These are phyloP conservation scores for Phalloptychus januarius DNA, from an alignment of 2,797 vertebrate genomes.

Conservation along the genomic window DNA sequence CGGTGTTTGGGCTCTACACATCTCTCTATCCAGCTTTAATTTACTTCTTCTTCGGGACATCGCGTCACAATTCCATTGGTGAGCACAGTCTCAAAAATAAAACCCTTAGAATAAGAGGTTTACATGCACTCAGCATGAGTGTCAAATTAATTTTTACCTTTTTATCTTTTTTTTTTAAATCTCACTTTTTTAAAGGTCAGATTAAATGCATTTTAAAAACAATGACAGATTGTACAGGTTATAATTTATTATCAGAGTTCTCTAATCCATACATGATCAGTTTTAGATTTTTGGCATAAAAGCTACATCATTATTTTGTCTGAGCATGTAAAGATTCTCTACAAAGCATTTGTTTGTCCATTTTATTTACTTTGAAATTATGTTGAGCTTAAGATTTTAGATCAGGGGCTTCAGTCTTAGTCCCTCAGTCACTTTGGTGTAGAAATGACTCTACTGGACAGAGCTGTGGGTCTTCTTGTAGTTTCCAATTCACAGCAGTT, in stretches of 20 bases:
- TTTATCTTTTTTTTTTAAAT: not conserved
- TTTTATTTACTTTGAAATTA: not conserved
- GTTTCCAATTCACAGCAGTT: not conserved
- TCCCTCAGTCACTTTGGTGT: not conserved
- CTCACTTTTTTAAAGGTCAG: not conserved
- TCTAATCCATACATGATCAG: not conserved
- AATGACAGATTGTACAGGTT: not conserved
- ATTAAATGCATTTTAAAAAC: not conserved
- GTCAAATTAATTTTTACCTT: not conserved
- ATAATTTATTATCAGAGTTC: not conserved
- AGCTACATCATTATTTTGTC: not conserved
- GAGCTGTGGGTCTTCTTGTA: not conserved
- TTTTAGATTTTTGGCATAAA: not conserved
- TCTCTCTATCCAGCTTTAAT: constrained; percentile 92
- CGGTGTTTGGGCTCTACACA: constrained; percentile 92
- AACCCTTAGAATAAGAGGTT: not conserved
- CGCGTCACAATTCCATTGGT: constrained; percentile 92
- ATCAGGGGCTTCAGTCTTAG: not conserved
- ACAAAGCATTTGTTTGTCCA: not conserved
- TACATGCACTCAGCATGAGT: not conserved
- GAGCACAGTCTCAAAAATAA: constrained; percentile 20
- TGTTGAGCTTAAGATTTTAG: not conserved
- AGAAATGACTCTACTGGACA: not conserved
- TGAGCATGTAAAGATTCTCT: not conserved
- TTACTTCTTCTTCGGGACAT: constrained; percentile 96